These are phyloP conservation scores for Hypsibius dujardini DNA, from an alignment of 1,140 invertebrate genomes.

Conservation along the genomic window DNA sequence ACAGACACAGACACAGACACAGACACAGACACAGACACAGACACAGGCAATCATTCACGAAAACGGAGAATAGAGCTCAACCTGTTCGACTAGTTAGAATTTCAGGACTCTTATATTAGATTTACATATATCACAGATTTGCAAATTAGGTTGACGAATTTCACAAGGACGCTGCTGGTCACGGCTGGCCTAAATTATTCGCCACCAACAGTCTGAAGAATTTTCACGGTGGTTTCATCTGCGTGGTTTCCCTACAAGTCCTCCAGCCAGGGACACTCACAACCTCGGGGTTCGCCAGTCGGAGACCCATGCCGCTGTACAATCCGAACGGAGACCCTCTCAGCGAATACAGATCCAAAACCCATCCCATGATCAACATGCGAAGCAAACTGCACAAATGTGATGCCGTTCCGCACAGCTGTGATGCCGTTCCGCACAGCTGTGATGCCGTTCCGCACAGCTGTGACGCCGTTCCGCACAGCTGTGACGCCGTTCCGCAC, in stretches of 20 bases:
- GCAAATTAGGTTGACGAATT: slow-evolving; percentile 2
- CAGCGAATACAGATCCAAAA: not conserved
- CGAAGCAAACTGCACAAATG: not conserved
- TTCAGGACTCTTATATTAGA: too few species aligned
- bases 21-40: too few species aligned
- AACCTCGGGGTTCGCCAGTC: not conserved
- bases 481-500: not conserved
- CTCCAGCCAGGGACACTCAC: not conserved
- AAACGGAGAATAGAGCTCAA: too few species aligned
- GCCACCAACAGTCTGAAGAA: not conserved
- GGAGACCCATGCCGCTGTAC: not conserved
- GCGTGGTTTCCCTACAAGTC: slow-evolving; percentile 6
- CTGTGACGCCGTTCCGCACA: not conserved
- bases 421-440: not conserved
- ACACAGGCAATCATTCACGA: too few species aligned
- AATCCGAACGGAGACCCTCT: not conserved
- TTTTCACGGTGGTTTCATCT: not conserved
- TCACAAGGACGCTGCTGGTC: slow-evolving; percentile 7
- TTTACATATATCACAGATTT: too few species aligned
- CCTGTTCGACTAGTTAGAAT: too few species aligned
- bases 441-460: not conserved
- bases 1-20: too few species aligned
- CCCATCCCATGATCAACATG: not conserved
- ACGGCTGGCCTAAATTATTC: slow-evolving; percentile 13
- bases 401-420: slow-evolving; percentile 9